phyloP scores from a whole-genome alignment of 1,140 invertebrate species.

The Drosophila bipectinata region DNA sequence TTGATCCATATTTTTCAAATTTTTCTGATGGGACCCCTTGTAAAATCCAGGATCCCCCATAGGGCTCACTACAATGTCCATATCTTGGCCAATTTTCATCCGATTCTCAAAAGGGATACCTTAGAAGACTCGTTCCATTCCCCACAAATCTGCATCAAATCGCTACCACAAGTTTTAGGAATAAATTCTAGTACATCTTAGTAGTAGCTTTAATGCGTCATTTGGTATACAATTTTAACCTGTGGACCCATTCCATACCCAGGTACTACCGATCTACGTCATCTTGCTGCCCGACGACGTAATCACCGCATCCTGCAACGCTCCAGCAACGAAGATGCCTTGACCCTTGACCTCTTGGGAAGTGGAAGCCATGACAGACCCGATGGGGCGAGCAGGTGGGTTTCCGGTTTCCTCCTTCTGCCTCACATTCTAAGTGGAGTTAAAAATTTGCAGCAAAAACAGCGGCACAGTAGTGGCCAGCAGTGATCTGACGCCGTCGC shows the following conservation, averaged over 20 bases:
- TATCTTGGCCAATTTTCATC: too few species aligned
- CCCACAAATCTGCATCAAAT: too few species aligned
- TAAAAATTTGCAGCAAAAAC: conserved; percentile 38
- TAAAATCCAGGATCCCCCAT: too few species aligned
- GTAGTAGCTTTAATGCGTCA: too few species aligned
- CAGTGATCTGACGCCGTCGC: conserved; percentile 88
- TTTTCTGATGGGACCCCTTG: too few species aligned
- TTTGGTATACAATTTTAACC: too few species aligned
- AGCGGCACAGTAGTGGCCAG: conserved; percentile 54
- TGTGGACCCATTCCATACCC: neutral
- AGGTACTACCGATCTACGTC: conserved; percentile 79
- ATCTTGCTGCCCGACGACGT: conserved; percentile 58
- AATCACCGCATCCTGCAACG: conserved; percentile 59
- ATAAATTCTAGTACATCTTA: too few species aligned
- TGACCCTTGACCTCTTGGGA: conserved; percentile 31
- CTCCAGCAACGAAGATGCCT: conserved; percentile 45
- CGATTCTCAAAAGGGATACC: too few species aligned
- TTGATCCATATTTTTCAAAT: too few species aligned
- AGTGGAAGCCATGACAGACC: conserved; percentile 40
- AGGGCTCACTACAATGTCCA: too few species aligned
- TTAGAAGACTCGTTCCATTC: too few species aligned
- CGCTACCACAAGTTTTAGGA: too few species aligned
- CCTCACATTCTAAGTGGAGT: neutral
- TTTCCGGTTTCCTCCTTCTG: neutral
- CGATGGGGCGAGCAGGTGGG: conserved; percentile 56